Percentiles rank a stretch among this genome's conserved stretches.
Conservation (phyloP, 2,888 invertebrate species). For the Ligdia adustata region DNA sequence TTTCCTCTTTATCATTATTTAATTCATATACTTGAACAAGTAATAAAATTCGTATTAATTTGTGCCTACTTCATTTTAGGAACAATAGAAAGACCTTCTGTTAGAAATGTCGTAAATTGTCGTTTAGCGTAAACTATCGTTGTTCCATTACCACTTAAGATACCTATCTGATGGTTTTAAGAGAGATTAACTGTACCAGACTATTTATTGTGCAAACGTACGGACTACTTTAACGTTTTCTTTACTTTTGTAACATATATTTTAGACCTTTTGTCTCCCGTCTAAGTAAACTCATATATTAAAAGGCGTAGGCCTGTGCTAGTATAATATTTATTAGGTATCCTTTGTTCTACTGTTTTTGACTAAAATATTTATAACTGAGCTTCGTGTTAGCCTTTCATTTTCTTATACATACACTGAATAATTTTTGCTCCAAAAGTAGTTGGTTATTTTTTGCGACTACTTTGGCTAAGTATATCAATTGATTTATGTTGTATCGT, state of each 20-base stretch:
- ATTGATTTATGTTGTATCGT: no score
- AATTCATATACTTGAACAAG: neutral
- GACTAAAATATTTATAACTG: conserved; percentile 23
- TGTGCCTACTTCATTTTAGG: neutral
- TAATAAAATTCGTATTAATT: no score
- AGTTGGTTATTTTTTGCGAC: no score
- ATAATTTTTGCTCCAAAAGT: no score
- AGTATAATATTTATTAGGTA: conserved; percentile 13
- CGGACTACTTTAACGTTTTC: neutral
- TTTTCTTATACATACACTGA: no score
- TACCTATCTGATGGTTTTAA: conserved; percentile 14
- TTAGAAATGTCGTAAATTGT: neutral
- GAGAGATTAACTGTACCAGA: conserved; percentile 12
- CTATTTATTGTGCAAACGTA: conserved; percentile 14
- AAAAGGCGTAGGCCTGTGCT: neutral
- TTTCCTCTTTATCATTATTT: conserved; percentile 1
- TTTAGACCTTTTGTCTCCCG: conserved; percentile 7
- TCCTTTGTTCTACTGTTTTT: conserved; percentile 21
- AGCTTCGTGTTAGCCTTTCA: no score
- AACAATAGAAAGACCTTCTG: neutral
- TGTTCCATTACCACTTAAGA: conserved; percentile 19
- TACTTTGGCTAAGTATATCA: no score
- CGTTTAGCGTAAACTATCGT: conserved; percentile 6
- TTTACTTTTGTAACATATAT: conserved; percentile 2
- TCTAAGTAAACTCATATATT: conserved; percentile 8